Percentiles rank a stretch among this genome's conserved stretches.
These are phyloP conservation scores for Sebastes wilsoni DNA, from an alignment of 2,797 vertebrate species.

Conservation along the genomic window DNA sequence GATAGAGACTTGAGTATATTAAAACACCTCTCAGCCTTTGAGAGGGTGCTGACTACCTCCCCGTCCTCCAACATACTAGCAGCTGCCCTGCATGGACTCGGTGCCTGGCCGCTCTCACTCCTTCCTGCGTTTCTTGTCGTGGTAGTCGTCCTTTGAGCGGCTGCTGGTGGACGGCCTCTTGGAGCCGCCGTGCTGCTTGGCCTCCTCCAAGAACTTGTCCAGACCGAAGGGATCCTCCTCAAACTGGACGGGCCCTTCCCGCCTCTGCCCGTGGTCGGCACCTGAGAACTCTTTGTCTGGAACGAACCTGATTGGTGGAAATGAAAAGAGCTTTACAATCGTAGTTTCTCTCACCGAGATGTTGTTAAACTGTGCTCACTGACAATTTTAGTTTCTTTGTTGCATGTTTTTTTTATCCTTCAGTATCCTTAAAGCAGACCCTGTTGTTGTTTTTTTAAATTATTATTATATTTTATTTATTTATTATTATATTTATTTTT, in stretches of 20 bases:
- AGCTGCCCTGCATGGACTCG: neutral
- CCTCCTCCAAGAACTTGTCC: constrained; percentile 99
- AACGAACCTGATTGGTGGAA: constrained; percentile 80
- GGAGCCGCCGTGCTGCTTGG: constrained; percentile 96
- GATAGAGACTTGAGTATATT: too few relatives aligned
- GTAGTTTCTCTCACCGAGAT: neutral
- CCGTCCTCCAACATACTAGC: neutral
- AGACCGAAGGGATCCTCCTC: constrained; percentile 99
- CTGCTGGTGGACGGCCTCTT: constrained; percentile 93
- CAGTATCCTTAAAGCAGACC: neutral
- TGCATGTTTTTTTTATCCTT: neutral
- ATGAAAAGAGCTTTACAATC: neutral
- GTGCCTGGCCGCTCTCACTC: constrained; percentile 79
- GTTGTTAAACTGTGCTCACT: fast-evolving
- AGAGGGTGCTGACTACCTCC: neutral
- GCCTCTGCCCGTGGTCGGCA: constrained; percentile 88
- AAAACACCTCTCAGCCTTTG: too few relatives aligned
- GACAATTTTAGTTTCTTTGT: neutral
- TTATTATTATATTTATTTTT: too few relatives aligned
- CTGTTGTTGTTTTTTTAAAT: too few relatives aligned
- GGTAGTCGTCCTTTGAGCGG: constrained; percentile 95
- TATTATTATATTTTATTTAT: too few relatives aligned
- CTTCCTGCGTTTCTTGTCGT: constrained; percentile 98
- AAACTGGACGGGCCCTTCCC: constrained; percentile 96
- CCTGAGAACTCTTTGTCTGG: constrained; percentile 96